Conservation (phyloP, 2,113 vertebrate genomes). For the Clarias magur region DNA sequence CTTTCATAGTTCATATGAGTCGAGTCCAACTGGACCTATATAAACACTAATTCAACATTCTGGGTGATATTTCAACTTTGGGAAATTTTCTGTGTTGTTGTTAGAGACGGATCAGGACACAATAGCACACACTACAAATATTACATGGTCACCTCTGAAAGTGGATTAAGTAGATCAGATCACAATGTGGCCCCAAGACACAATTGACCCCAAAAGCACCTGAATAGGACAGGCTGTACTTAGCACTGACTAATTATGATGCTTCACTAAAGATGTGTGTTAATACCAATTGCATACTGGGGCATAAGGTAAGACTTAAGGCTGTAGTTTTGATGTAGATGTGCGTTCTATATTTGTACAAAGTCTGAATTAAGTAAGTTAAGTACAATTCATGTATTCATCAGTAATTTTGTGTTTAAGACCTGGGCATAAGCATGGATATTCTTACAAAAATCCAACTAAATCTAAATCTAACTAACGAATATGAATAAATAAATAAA, state of each 20-base stretch:
- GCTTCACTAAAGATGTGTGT: not conserved
- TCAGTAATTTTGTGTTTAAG: not conserved
- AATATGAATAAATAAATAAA: no score
- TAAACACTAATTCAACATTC: no score
- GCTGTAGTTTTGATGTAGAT: not conserved
- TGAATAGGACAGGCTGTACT: no score
- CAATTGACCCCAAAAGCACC: not conserved
- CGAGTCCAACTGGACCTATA: no score
- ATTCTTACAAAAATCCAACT: not conserved
- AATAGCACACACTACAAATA: not conserved
- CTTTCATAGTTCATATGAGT: no score
- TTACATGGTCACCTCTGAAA: not conserved
- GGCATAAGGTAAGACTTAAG: no score
- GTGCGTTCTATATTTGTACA: not conserved
- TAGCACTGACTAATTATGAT: not conserved
- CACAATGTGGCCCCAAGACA: constrained; percentile 10
- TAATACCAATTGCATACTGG: not conserved
- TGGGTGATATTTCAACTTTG: no score
- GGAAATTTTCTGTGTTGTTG: not conserved
- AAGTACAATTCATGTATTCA: not conserved
- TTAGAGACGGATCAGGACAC: not conserved
- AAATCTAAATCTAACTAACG: not conserved
- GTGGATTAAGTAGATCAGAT: constrained; percentile 17
- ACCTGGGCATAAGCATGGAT: not conserved
- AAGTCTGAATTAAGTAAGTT: not conserved